Conservation (phyloP, 2,888 invertebrate species). For the Cephus pygmeus region DNA sequence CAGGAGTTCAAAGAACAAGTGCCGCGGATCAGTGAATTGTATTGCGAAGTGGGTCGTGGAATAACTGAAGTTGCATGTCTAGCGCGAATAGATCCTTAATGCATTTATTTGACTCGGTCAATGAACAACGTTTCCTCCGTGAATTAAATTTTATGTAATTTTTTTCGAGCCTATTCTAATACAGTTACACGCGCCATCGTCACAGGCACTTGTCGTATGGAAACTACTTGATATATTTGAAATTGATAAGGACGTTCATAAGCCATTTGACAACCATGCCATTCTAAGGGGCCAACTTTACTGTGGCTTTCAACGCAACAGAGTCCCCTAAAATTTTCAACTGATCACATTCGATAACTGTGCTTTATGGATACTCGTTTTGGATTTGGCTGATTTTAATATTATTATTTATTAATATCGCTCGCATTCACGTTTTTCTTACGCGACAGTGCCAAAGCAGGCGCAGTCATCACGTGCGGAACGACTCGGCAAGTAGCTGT, state of each 20-base stretch:
- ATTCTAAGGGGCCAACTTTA: background rate
- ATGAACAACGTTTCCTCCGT: background rate
- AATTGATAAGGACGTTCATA: background rate
- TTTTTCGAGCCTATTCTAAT: background rate
- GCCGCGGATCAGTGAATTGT: background rate
- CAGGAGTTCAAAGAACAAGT: background rate
- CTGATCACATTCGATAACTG: background rate
- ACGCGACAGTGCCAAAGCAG: background rate
- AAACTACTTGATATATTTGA: background rate
- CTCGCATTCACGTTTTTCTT: background rate
- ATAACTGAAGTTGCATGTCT: background rate
- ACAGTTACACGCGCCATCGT: background rate
- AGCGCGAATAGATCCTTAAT: background rate
- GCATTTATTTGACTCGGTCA: background rate
- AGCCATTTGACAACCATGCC: background rate
- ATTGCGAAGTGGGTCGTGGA: background rate
- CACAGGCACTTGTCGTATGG: background rate
- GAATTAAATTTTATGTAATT: background rate
- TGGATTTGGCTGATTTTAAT: background rate
- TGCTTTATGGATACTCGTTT: background rate
- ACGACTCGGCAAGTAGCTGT: background rate
- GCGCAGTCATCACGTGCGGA: background rate
- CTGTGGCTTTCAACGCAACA: background rate
- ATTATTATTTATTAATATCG: background rate
- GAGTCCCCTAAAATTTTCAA: background rate